Percentiles rank a stretch among this genome's conserved stretches.
phyloP scores from a whole-genome alignment of 2,888 invertebrate species.

The Nineta flava region DNA sequence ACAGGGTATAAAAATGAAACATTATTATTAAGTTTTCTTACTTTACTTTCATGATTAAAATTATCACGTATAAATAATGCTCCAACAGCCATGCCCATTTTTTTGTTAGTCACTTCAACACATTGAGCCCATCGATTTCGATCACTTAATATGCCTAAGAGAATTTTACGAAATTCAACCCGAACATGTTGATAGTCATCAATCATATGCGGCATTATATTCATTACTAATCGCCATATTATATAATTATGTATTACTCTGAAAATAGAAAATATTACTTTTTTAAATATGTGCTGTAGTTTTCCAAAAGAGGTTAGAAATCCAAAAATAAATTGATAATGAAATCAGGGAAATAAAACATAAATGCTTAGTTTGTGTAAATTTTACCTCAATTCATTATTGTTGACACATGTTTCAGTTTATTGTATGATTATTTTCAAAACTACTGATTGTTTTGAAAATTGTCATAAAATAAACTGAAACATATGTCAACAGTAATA shows the following conservation, averaged over 20 bases:
- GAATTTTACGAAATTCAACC: constrained; percentile 57
- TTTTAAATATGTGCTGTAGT: neutral
- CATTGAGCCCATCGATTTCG: constrained; percentile 52
- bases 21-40: constrained; percentile 17
- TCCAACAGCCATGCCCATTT: constrained; percentile 74
- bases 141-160: constrained; percentile 58
- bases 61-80: constrained; percentile 70
- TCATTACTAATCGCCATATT: constrained; percentile 61
- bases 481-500: too few relatives aligned
- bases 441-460: too few relatives aligned
- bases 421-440: too few relatives aligned
- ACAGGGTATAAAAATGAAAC: too few relatives aligned
- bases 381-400: too few relatives aligned
- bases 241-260: constrained; percentile 62
- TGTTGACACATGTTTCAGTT: too few relatives aligned
- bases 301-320: too few relatives aligned
- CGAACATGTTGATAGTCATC: constrained; percentile 59
- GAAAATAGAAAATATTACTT: constrained; percentile 8
- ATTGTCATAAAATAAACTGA: too few relatives aligned
- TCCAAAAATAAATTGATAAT: too few relatives aligned
- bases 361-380: too few relatives aligned
- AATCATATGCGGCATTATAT: constrained; percentile 58
- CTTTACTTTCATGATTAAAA: constrained; percentile 72
- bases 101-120: constrained; percentile 75
- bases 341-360: too few relatives aligned